A percentile compares a stretch with the other conserved stretches of the same genome.
These are phyloP conservation scores for Osmoderma eremita DNA, from an alignment of 2,888 invertebrate genomes.

Conservation along the genomic window DNA sequence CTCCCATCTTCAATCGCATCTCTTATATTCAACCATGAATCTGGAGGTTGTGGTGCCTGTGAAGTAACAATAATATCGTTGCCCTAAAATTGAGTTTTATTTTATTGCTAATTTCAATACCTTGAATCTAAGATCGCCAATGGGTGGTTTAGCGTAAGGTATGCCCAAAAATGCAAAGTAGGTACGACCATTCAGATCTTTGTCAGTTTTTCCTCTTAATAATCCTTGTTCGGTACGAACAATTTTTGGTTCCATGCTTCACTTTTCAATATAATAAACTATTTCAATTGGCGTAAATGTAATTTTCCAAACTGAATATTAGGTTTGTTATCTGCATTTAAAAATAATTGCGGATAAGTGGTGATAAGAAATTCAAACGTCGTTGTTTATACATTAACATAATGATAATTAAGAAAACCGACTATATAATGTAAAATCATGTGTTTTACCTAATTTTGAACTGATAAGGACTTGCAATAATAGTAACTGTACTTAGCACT, in stretches of 20 bases:
- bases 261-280: slow-evolving; percentile 1
- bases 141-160: slow-evolving; percentile 61
- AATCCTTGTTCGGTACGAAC: slow-evolving; percentile 3
- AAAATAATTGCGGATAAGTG: no score
- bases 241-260: no score
- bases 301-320: no score
- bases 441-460: no score
- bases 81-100: neutral
- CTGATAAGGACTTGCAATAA: no score
- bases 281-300: neutral
- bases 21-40: slow-evolving; percentile 57
- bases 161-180: slow-evolving; percentile 60
- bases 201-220: slow-evolving; percentile 50
- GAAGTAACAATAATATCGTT: neutral
- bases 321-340: no score
- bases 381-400: no score
- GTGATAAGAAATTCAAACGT: no score
- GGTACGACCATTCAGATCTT: slow-evolving; percentile 51
- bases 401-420: no score
- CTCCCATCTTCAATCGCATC: slow-evolving; percentile 59
- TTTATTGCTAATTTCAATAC: slow-evolving; percentile 48
- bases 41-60: slow-evolving; percentile 59
- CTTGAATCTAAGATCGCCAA: slow-evolving; percentile 59
- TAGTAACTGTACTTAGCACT: no score
- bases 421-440: no score